These are phyloP conservation scores for Brachylomia viminalis DNA, from an alignment of 2,888 invertebrate genomes.

Conservation along the genomic window DNA sequence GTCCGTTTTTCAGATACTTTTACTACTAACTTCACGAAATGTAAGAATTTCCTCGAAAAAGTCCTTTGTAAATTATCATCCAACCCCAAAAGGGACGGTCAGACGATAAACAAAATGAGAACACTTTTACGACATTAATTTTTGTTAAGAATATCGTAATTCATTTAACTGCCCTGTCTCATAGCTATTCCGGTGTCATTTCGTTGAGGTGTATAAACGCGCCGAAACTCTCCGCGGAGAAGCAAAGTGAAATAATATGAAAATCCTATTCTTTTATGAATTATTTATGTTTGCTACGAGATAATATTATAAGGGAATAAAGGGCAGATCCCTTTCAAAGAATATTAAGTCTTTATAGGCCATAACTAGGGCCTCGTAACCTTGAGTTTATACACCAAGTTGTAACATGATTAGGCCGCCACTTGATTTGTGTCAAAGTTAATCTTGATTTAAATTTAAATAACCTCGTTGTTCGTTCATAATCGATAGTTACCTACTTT, in stretches of 20 bases:
- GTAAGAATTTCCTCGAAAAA: conserved; percentile 34
- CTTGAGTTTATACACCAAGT: conserved; percentile 40
- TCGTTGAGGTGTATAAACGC: conserved; percentile 67
- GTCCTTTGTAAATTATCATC: conserved; percentile 32
- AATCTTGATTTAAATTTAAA: conserved; percentile 25
- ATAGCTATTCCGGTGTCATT: conserved; percentile 62
- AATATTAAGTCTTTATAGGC: conserved; percentile 61
- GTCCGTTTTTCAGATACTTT: neutral
- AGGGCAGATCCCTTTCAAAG: conserved; percentile 62
- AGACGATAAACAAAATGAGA: conserved; percentile 56
- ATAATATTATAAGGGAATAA: conserved; percentile 67
- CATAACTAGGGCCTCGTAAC: conserved; percentile 52
- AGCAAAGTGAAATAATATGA: conserved; percentile 77
- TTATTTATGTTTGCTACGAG: conserved; percentile 71
- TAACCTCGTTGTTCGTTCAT: conserved; percentile 8
- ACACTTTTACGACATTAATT: conserved; percentile 62
- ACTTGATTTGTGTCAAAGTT: conserved; percentile 34
- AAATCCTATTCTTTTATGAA: conserved; percentile 78
- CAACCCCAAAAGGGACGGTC: conserved; percentile 36
- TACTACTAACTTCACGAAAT: conserved; percentile 3
- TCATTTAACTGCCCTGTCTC: conserved; percentile 62
- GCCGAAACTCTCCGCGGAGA: conserved; percentile 62
- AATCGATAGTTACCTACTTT: no score
- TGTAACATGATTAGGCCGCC: conserved; percentile 35
- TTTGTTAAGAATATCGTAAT: conserved; percentile 64